Evolutionary conservation across 2,113 vertebrate species (phyloP), one percentile per base, ranked within the genome.

Genomic region (Pyxicephalus adspersus): DNA sequence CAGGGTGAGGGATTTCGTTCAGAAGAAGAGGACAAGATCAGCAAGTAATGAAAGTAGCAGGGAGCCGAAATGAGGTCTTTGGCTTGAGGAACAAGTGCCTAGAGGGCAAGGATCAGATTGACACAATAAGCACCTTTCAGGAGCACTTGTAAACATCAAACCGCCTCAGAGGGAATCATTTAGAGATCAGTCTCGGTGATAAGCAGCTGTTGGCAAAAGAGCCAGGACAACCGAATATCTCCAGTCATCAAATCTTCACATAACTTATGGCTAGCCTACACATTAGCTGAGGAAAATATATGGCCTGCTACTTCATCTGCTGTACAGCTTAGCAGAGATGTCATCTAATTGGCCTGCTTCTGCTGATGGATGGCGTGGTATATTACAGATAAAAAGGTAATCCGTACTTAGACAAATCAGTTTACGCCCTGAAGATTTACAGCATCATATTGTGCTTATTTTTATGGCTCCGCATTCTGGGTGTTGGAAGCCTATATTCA

Each of bases 1-100:
- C 50, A 75, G 80, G 71, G 70, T 66, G 71, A 82, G 70, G 80
- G 68, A 64, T 81, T 81, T 81, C 60, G 52, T 73, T 61, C 57
- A 70, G 45, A 81, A 73, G 58, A 61, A 64, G 68, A 81, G 50
- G 80, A 75, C 80, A 82, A 74, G 80, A 82, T 82, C 80, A 75
- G 75, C 75, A 61, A 75, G 70, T 82, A 82, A 82, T 82, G 71
- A 58, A 82, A 66, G 80, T 66, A 82, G 61, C 80, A 82, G 80
- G 60, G 66, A 82, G 34, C 51, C 50, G 64, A 82, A 82, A 82
- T 82, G 71, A 82, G 71, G 38, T 82, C 80, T 75, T 71, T 82
- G 80, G 80, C 80, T 75, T 75, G 75, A 51, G 22, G 28, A 82
- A 74, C 70, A 74, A 75, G 79, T 81, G 68, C 60, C 60, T 81